Evolutionary conservation across 2,888 invertebrate genomes (phyloP).

Genomic region (Apamea anceps): DNA sequence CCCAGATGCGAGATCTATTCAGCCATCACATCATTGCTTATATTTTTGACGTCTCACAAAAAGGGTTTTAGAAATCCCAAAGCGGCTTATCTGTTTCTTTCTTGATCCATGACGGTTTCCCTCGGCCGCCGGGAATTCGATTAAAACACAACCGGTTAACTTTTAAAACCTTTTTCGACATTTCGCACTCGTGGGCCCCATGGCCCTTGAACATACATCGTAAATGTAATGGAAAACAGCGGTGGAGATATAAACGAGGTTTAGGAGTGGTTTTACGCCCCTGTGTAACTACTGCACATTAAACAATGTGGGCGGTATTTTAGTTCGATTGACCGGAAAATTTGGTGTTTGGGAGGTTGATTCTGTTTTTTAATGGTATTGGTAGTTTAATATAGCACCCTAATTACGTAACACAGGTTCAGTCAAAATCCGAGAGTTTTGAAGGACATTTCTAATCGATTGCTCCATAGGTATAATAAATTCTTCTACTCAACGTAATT

Average conservation of each 20-base stretch:
- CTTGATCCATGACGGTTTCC: conserved; percentile 54
- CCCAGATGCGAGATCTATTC: conserved; percentile 12
- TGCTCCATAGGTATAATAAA: neutral
- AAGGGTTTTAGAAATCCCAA: conserved; percentile 34
- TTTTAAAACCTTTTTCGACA: conserved; percentile 79
- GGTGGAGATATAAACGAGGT: conserved; percentile 61
- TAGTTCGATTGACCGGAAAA: conserved; percentile 61
- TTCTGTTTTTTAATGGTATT: neutral
- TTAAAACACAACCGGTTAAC: conserved; percentile 81
- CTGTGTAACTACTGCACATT: conserved; percentile 51
- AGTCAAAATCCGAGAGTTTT: neutral
- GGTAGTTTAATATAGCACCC: too few species aligned
- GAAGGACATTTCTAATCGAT: neutral
- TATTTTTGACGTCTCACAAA: conserved; percentile 34
- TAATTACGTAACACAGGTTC: too few species aligned
- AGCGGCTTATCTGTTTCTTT: conserved; percentile 55
- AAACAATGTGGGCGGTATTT: conserved; percentile 42
- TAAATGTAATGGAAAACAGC: conserved; percentile 78
- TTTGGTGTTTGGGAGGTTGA: conserved; percentile 30
- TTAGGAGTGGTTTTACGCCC: conserved; percentile 50
- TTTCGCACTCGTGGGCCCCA: conserved; percentile 70
- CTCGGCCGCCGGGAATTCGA: conserved; percentile 77
- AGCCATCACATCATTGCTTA: conserved; percentile 35
- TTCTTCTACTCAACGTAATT: too few species aligned
- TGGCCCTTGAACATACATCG: conserved; percentile 61